phyloP scores from a whole-genome alignment of 2,113 vertebrate species.

The Cephalopterus ornatus region DNA sequence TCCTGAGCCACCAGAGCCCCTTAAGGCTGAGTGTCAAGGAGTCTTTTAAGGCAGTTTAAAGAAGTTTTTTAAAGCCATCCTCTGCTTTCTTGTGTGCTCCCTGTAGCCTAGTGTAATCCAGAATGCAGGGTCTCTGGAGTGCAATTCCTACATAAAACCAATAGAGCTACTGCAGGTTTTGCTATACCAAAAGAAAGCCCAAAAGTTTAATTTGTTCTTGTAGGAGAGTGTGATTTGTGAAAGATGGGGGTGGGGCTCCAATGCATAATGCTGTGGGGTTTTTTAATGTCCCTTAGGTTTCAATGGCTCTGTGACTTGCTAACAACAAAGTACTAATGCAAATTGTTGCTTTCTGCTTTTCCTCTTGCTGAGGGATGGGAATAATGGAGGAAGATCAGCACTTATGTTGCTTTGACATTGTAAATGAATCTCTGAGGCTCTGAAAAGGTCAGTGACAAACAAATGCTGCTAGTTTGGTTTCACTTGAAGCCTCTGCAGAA shows the following conservation, averaged over 20 bases:
- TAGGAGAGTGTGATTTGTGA: neutral
- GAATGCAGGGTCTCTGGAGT: neutral
- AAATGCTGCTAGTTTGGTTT: neutral
- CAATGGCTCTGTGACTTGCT: neutral
- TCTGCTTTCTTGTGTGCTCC: neutral
- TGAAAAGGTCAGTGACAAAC: neutral
- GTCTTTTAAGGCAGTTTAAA: neutral
- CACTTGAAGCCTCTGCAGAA: neutral
- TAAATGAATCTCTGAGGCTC: neutral
- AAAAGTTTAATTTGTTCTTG: neutral
- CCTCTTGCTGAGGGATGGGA: neutral
- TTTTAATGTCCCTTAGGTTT: neutral
- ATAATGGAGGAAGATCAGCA: neutral
- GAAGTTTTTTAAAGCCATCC: neutral
- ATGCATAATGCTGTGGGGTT: fast-evolving
- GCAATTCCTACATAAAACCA: neutral
- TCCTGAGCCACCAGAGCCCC: neutral
- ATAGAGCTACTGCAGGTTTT: neutral
- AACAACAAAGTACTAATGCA: neutral
- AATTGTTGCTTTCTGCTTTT: neutral
- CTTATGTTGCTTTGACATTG: neutral
- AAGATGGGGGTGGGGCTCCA: neutral
- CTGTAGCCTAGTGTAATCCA: neutral
- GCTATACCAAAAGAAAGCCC: neutral
- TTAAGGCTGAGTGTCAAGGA: neutral